Conservation (phyloP, 2,113 vertebrate species). For the Bujurquina vittata region DNA sequence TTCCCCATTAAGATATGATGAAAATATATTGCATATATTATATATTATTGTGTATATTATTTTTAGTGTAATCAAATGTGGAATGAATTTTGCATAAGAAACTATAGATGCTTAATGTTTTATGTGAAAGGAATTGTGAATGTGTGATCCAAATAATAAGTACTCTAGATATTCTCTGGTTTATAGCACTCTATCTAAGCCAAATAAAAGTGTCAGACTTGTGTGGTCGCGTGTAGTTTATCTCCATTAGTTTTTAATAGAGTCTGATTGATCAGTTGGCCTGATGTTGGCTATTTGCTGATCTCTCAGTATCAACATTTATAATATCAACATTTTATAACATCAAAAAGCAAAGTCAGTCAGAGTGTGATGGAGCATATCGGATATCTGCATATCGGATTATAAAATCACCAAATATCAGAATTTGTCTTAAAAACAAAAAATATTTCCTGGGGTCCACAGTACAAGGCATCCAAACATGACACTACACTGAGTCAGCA, state of each 20-base stretch:
- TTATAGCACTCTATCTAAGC: background rate
- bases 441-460: background rate
- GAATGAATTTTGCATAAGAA: background rate
- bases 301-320: no score
- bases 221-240: background rate
- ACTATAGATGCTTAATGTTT: no score
- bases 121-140: background rate
- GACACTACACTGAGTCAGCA: background rate
- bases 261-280: no score
- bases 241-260: no score
- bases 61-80: background rate
- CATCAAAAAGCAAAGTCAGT: no score
- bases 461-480: background rate
- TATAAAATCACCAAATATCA: background rate
- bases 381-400: no score
- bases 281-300: no score
- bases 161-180: accelerated
- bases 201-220: background rate
- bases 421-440: background rate
- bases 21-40: no score
- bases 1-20: no score
- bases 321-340: no score
- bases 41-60: no score
- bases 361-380: no score
- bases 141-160: background rate